Conservation (phyloP, 2,113 vertebrate species). For the Phalacrocorax pelagicus region DNA sequence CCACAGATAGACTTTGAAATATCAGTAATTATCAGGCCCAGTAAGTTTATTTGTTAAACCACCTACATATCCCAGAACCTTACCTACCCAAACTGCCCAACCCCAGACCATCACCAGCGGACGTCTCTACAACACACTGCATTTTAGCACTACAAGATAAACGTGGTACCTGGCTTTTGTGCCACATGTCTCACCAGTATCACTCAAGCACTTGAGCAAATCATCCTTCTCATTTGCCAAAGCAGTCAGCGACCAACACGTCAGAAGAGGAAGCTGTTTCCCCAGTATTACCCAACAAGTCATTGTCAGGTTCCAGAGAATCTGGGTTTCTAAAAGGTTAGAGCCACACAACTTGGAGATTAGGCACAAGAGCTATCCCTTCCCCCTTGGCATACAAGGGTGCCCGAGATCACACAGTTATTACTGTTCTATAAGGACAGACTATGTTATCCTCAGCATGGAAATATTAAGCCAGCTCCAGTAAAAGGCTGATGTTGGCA, state of each 20-base stretch:
- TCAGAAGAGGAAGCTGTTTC: not conserved
- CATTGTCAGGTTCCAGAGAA: not conserved
- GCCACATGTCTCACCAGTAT: not conserved
- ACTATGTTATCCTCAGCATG: not conserved
- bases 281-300: not conserved
- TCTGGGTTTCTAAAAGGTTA: not conserved
- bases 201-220: not conserved
- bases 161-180: not conserved
- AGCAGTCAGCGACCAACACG: fast-evolving
- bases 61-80: not conserved
- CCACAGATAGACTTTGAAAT: not conserved
- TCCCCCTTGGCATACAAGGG: not conserved
- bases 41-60: not conserved
- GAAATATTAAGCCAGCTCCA: not conserved
- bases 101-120: fast-evolving
- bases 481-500: not conserved
- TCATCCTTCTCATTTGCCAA: not conserved
- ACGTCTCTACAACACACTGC: not conserved
- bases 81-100: not conserved
- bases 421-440: not conserved
- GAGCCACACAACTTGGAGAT: not conserved
- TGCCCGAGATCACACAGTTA: not conserved
- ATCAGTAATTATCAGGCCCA: not conserved
- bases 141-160: not conserved
- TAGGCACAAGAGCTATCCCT: not conserved